Evolutionary conservation across 35 echinoderm and acorn worm species (phyloP), one percentile per base, ranked within the genome.

Genomic region (Acanthaster planci): DNA sequence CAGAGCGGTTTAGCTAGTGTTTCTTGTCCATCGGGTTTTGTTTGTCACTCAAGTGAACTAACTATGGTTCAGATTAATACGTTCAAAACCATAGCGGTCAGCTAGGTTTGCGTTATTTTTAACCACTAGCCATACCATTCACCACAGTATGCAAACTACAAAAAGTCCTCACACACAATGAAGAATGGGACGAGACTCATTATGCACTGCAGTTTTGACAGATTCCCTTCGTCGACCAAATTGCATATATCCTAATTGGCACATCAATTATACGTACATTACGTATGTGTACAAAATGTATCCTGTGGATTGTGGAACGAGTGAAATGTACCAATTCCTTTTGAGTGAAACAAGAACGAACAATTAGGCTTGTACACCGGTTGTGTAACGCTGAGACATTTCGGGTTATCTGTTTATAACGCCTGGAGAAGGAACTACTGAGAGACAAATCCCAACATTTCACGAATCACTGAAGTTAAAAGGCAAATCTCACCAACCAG

Each of bases 231-330:
- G n/a, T n/a, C n/a, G n/a, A n/a, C 64, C 64, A 27, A 14, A 72
- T 14, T 72, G 64, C 64, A 72, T 72, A 27, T 72, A 72, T 27
- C 64, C 30, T 72, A 72, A 72, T 72, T 72, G 64, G 30, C 22
- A 72, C 64, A 72, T 72, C 64, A 72, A 72, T 72, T 72, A 72
- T 26, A 72, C 26, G 19, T n/a, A 59, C 64, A 35, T 72, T 29
- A 72, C 26, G 10, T 31, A 72, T 31, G 34, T 72, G 18, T 72
- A 29, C 14, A 19, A 47, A 47, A 4, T 4, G 4, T 12, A 47
- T 6, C 4, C 42, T 4, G 22, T 26, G 30, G 10, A 72, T 27
- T 21, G 23, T 29, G 23, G 4, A 2, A 72, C 23, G 0, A 31
- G 64, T 7, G 26, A 0, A 7, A 26, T 27, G 14, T 27, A 26